These are phyloP conservation scores for Scelioninae gen. 1 DNA, from an alignment of 2,888 invertebrate species.

Conservation along the genomic window DNA sequence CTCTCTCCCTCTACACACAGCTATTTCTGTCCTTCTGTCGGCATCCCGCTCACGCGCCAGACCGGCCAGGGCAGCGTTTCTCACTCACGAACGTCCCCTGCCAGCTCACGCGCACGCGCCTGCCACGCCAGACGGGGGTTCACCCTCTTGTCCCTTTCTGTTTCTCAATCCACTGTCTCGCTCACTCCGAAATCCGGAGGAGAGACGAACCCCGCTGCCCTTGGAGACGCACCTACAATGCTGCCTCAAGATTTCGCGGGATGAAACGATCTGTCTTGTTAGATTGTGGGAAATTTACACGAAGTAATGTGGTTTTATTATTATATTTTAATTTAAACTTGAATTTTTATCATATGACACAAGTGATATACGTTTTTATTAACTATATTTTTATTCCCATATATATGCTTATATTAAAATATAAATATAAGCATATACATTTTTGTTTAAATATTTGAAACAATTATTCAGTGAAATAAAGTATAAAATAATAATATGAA, in stretches of 20 bases:
- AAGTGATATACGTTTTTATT: too few relatives aligned
- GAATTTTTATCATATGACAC: too few relatives aligned
- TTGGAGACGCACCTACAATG: conserved; percentile 31
- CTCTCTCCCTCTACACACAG: conserved; percentile 68
- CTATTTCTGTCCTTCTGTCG: conserved; percentile 73
- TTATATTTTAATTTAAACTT: too few relatives aligned
- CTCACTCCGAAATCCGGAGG: conserved; percentile 27
- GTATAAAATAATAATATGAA: too few relatives aligned
- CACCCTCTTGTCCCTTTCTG: conserved; percentile 47
- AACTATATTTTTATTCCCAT: too few relatives aligned
- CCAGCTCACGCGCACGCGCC: conserved; percentile 72
- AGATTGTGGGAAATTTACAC: too few relatives aligned
- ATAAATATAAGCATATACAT: too few relatives aligned
- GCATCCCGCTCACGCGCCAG: conserved; percentile 71
- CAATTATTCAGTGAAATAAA: too few relatives aligned
- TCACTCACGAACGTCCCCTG: conserved; percentile 67
- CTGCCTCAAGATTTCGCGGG: conserved; percentile 18
- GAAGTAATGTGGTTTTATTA: too few relatives aligned
- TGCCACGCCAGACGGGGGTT: conserved; percentile 51
- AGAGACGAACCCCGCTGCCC: conserved; percentile 37
- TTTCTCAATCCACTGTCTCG: conserved; percentile 5
- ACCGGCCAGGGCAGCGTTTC: conserved; percentile 46
- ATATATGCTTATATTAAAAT: too few relatives aligned
- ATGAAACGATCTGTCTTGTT: not conserved
- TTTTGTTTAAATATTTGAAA: too few relatives aligned